Conservation (phyloP, 2,797 vertebrate species). For the Botia almorhae region DNA sequence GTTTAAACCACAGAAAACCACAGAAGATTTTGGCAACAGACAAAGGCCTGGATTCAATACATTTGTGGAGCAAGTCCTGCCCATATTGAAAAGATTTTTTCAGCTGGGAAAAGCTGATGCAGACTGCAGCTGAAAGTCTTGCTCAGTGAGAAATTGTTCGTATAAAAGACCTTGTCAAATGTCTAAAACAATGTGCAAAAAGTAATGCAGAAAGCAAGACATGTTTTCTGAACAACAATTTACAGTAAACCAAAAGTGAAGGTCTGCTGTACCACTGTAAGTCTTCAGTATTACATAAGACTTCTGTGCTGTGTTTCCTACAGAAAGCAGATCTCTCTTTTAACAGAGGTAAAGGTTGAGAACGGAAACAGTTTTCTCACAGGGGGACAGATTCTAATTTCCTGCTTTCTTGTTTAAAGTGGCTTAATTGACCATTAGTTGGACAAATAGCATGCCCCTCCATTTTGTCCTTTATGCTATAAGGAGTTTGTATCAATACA, state of each 20-base stretch:
- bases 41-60: conserved; percentile 82
- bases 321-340: conserved; percentile 34
- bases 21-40: conserved; percentile 78
- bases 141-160: conserved; percentile 16
- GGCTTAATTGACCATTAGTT: conserved; percentile 83
- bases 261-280: background rate
- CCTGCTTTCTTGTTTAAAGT: conserved; percentile 77
- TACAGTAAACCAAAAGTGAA: background rate
- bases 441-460: conserved; percentile 75
- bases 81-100: conserved; percentile 78
- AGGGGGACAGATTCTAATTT: conserved; percentile 74
- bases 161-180: conserved; percentile 16
- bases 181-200: conserved; percentile 22
- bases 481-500: conserved; percentile 77
- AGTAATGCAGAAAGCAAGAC: background rate
- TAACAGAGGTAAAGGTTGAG: conserved; percentile 53
- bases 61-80: conserved; percentile 79
- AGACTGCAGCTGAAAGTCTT: conserved; percentile 74
- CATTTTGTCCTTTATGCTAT: conserved; percentile 74
- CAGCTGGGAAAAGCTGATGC: conserved; percentile 78
- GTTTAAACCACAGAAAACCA: conserved; percentile 75
- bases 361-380: conserved; percentile 55
- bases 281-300: conserved; percentile 15
- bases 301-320: conserved; percentile 19
- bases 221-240: conserved; percentile 1